Conservation (phyloP, 1,140 invertebrate genomes). For the Coenobita brevimanus region DNA sequence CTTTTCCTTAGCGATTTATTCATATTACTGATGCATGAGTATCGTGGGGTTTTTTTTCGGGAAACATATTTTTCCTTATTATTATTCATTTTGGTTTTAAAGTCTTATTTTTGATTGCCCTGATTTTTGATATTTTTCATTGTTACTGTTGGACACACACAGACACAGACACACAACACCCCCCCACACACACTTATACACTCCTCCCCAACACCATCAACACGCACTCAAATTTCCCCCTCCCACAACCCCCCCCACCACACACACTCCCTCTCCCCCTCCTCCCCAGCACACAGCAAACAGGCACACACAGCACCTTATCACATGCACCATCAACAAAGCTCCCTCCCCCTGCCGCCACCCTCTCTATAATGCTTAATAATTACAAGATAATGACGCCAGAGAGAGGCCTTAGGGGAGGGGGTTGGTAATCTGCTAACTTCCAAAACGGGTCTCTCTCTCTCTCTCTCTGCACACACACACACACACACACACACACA, state of each 20-base stretch:
- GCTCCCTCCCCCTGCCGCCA: slow-evolving; percentile 1
- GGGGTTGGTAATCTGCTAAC: neutral
- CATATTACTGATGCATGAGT: too few relatives aligned
- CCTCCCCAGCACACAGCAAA: neutral
- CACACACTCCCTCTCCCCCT: neutral
- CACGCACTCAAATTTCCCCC: neutral
- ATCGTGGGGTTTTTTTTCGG: too few relatives aligned
- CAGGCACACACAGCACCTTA: slow-evolving; percentile 11
- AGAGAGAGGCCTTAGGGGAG: neutral
- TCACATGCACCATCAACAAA: slow-evolving; percentile 34
- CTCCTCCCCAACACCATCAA: neutral
- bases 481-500: too few relatives aligned
- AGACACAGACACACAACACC: too few relatives aligned
- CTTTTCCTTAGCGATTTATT: too few relatives aligned
- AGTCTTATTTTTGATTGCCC: too few relatives aligned
- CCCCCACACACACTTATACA: neutral
- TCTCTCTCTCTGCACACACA: too few relatives aligned
- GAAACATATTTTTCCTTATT: too few relatives aligned
- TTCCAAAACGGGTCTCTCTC: too few relatives aligned
- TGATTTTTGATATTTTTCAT: too few relatives aligned
- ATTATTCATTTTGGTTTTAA: too few relatives aligned
- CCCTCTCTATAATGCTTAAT: slow-evolving; percentile 41
- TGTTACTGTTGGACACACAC: too few relatives aligned
- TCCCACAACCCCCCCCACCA: neutral
- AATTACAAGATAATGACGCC: slow-evolving; percentile 31